phyloP scores from a whole-genome alignment of 2,888 invertebrate genomes.

The Caenorhabditis sp. region DNA sequence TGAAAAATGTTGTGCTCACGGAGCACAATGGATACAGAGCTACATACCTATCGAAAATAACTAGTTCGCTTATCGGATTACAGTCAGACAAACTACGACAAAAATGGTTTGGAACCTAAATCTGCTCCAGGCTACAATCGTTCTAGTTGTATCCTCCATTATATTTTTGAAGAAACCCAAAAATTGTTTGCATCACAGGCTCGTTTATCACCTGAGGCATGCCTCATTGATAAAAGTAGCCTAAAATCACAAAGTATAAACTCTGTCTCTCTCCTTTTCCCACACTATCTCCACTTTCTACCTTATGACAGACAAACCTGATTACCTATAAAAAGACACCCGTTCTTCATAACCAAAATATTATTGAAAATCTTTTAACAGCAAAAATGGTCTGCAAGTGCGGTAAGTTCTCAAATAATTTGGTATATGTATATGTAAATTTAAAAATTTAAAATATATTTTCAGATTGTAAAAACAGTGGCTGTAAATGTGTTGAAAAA shows the following conservation, averaged over 20 bases:
- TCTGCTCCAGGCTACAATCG: too few relatives aligned
- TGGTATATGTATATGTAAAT: too few relatives aligned
- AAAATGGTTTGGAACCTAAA: too few relatives aligned
- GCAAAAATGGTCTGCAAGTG: constrained; percentile 31
- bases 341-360: background rate
- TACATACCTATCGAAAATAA: too few relatives aligned
- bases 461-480: constrained; percentile 32
- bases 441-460: background rate
- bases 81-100: too few relatives aligned
- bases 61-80: too few relatives aligned
- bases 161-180: too few relatives aligned
- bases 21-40: too few relatives aligned
- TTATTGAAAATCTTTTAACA: background rate
- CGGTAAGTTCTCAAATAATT: constrained; percentile 13
- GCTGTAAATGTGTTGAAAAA: constrained; percentile 19
- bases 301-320: background rate
- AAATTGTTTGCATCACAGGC: too few relatives aligned
- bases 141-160: too few relatives aligned
- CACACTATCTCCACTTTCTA: background rate
- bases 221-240: background rate
- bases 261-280: background rate
- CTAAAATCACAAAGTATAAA: background rate
- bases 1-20: too few relatives aligned
- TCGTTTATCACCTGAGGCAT: too few relatives aligned
- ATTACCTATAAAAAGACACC: background rate